Conservation (phyloP, 2,113 vertebrate genomes). For the Solea solea region DNA sequence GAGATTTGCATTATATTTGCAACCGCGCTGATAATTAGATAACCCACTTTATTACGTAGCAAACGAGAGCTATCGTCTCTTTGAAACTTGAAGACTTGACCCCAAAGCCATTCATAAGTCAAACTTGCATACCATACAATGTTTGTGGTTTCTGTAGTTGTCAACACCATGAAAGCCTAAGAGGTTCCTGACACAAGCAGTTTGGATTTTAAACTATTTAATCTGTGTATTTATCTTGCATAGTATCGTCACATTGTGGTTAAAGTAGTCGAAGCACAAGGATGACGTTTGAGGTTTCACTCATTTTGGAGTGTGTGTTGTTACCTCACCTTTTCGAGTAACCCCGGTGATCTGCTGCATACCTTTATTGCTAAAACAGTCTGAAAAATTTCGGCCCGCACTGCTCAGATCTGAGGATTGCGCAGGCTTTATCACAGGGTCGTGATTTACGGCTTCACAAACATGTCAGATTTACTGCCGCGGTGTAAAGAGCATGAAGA, state of each 20-base stretch:
- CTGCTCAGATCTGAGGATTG: conserved; percentile 32
- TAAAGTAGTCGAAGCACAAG: not conserved
- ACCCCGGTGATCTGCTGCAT: conserved; percentile 39
- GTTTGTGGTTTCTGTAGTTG: not conserved
- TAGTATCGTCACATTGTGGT: not conserved
- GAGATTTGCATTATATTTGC: not conserved
- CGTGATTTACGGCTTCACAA: conserved; percentile 77
- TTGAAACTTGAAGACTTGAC: conserved; percentile 1
- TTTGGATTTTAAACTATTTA: not conserved
- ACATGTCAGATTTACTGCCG: conserved; percentile 80
- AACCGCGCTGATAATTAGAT: not conserved
- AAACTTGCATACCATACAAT: not conserved
- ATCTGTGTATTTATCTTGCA: not conserved
- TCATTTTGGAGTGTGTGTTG: not conserved
- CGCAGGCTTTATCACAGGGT: conserved; percentile 35
- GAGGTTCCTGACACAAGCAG: not conserved
- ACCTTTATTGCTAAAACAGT: conserved; percentile 49
- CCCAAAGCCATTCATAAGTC: not conserved
- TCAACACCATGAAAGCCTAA: not conserved
- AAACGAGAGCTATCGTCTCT: not conserved
- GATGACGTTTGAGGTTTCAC: not conserved
- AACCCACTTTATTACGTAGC: not conserved
- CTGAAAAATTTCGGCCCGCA: conserved; percentile 47
- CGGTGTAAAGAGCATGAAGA: conserved; percentile 72
- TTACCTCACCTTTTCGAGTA: conserved; percentile 36